These are phyloP conservation scores for Araneus ventricosus DNA, from an alignment of 1,140 invertebrate species.

Conservation along the genomic window DNA sequence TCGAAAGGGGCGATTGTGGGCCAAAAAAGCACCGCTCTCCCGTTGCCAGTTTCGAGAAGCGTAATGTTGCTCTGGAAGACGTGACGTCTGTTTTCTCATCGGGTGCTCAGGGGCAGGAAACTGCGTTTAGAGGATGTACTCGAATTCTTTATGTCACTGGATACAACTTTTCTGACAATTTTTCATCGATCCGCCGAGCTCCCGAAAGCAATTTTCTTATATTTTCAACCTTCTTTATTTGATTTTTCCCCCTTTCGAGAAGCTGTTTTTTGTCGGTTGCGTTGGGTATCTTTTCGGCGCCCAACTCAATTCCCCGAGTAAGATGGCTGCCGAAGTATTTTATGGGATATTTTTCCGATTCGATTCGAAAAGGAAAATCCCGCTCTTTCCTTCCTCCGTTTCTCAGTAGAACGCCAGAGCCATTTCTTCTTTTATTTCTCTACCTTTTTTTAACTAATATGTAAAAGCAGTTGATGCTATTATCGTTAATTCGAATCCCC, in stretches of 20 bases:
- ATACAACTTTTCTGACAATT: conserved; percentile 75
- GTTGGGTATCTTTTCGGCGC: conserved; percentile 52
- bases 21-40: conserved; percentile 47
- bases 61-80: conserved; percentile 54
- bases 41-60: conserved; percentile 58
- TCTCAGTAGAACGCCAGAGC: not conserved
- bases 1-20: conserved; percentile 7
- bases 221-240: conserved; percentile 1
- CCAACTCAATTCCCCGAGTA: conserved; percentile 58
- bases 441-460: not conserved
- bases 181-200: conserved; percentile 61
- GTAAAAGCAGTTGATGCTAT: too few species aligned
- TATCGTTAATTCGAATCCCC: too few species aligned
- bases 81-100: conserved; percentile 74
- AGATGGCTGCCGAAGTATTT: conserved; percentile 63
- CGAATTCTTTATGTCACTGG: conserved; percentile 74
- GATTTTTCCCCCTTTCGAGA: not conserved
- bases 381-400: not conserved
- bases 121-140: conserved; percentile 75
- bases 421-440: not conserved
- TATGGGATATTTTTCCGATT: conserved; percentile 65
- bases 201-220: conserved; percentile 64
- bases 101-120: conserved; percentile 73
- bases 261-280: conserved; percentile 42
- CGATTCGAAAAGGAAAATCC: conserved; percentile 6